These are phyloP conservation scores for Drosophila meridionalis DNA, from an alignment of 2,888 invertebrate species.

Conservation along the genomic window DNA sequence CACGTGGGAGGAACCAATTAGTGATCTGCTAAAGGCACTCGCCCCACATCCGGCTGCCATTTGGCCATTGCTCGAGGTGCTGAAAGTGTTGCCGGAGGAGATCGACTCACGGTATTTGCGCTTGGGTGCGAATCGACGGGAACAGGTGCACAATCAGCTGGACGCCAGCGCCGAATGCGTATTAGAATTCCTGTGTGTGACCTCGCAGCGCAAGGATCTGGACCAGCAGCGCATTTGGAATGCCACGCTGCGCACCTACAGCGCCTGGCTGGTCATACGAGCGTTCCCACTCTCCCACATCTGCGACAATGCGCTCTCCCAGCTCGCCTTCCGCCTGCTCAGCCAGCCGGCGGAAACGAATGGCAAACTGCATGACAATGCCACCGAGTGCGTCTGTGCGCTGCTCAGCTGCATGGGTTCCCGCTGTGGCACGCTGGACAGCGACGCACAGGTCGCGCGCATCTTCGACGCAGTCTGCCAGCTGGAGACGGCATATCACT, in stretches of 20 bases:
- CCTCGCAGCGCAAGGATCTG: constrained; percentile 88
- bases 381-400: constrained; percentile 95
- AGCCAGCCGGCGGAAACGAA: constrained; percentile 87
- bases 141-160: constrained; percentile 93
- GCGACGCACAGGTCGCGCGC: constrained; percentile 88
- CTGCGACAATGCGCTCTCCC: constrained; percentile 89
- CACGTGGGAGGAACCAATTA: constrained; percentile 94
- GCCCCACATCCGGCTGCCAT: constrained; percentile 88
- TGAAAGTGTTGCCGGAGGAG: constrained; percentile 98
- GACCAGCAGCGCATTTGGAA: constrained; percentile 88
- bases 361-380: constrained; percentile 92
- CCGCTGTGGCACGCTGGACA: constrained; percentile 87
- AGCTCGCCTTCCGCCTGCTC: constrained; percentile 90
- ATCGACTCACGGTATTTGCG: constrained; percentile 92
- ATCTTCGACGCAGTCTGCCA: constrained; percentile 93
- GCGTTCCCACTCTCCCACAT: constrained; percentile 91
- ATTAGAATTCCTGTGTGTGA: constrained; percentile 91
- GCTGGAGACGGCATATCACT: constrained; percentile 94
- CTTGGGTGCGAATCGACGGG: constrained; percentile 95
- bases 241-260: constrained; percentile 93
- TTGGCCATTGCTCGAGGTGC: constrained; percentile 95
- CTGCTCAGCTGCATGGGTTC: constrained; percentile 93
- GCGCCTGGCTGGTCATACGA: constrained; percentile 95
- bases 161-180: constrained; percentile 91
- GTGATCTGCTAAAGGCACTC: constrained; percentile 92